A percentile compares a stretch with the other conserved stretches of the same genome.
These are phyloP conservation scores for Portunus trituberculatus DNA, from an alignment of 1,140 invertebrate species.

Conservation along the genomic window DNA sequence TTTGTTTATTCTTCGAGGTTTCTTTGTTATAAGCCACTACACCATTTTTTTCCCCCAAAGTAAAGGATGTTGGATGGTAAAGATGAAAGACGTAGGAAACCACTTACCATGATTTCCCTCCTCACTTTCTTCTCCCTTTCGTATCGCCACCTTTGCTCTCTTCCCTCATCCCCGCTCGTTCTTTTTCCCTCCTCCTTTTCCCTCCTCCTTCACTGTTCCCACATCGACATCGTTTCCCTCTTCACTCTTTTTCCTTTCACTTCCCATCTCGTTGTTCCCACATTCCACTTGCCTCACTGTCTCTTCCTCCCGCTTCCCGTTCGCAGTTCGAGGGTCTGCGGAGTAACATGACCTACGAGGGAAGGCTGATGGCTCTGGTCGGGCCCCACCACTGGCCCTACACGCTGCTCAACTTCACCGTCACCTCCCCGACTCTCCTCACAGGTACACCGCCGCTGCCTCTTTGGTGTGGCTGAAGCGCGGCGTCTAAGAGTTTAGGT, in stretches of 20 bases:
- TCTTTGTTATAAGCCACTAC: too few relatives aligned
- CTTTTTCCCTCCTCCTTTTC: not conserved
- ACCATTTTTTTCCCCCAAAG: too few relatives aligned
- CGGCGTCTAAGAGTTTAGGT: too few relatives aligned
- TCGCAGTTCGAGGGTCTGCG: slow-evolving; percentile 63
- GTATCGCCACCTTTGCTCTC: not conserved
- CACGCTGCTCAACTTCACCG: slow-evolving; percentile 58
- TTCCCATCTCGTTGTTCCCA: not conserved
- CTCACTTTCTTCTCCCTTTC: not conserved
- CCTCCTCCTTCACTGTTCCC: not conserved
- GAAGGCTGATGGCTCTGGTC: slow-evolving; percentile 53
- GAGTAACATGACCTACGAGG: slow-evolving; percentile 52
- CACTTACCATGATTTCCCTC: too few relatives aligned
- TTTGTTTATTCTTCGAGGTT: too few relatives aligned
- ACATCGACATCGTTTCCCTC: not conserved
- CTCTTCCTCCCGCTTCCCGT: too few relatives aligned
- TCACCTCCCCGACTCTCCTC: slow-evolving; percentile 46
- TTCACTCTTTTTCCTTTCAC: not conserved
- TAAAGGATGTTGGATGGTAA: too few relatives aligned
- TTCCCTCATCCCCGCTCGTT: not conserved
- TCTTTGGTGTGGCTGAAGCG: not conserved
- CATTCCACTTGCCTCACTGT: too few relatives aligned
- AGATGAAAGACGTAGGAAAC: too few relatives aligned
- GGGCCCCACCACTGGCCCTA: slow-evolving; percentile 66
- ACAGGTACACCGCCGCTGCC: slow-evolving; percentile 29